Conservation (phyloP, 2,113 vertebrate genomes). For the Uropsilus gracilis region DNA sequence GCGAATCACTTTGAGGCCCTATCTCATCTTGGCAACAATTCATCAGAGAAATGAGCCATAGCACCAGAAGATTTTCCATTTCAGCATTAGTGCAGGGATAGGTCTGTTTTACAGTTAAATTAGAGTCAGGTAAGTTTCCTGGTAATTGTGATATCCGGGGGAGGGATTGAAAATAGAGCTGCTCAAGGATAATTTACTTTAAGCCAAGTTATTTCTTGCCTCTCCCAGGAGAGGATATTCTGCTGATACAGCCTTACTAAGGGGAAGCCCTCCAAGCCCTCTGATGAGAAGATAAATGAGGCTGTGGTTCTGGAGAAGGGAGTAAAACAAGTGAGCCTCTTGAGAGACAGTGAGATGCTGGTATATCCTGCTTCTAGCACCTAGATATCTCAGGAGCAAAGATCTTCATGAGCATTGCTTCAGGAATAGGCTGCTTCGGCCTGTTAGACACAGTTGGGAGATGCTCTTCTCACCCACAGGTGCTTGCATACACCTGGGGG, state of each 20-base stretch:
- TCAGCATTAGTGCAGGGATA: not conserved
- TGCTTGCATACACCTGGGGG: not conserved
- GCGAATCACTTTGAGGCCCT: not conserved
- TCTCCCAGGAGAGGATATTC: not conserved
- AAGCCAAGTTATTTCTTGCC: not conserved
- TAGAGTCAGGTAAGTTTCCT: not conserved
- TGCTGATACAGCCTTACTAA: not conserved
- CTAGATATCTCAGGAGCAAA: rapidly evolving
- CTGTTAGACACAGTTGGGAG: rapidly evolving
- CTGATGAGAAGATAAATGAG: not conserved
- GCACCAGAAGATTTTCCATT: not conserved
- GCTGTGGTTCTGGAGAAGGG: not conserved
- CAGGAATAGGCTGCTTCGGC: not conserved
- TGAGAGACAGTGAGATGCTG: not conserved
- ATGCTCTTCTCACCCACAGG: not conserved
- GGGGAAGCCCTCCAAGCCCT: not conserved
- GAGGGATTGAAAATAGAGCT: not conserved
- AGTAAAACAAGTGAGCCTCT: not conserved
- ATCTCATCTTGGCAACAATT: not conserved
- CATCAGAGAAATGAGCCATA: not conserved
- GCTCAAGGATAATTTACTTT: not conserved
- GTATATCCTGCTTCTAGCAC: rapidly evolving
- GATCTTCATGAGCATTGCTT: rapidly evolving
- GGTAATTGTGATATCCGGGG: not conserved
- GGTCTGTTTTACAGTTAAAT: not conserved